Conservation (phyloP, 2,113 vertebrate genomes). For the Phalacrocorax pelagicus region DNA sequence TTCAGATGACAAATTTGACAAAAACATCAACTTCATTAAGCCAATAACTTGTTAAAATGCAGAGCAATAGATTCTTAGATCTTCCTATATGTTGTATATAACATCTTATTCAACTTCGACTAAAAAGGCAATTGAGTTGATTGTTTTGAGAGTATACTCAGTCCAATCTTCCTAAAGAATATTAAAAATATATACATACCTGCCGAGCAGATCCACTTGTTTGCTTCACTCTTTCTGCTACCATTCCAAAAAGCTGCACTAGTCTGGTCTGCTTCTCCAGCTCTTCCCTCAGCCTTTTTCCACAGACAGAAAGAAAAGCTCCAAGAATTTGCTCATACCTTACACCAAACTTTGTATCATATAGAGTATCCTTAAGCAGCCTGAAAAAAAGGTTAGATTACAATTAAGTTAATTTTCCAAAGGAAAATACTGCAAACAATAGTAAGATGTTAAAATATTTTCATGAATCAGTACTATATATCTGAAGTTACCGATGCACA, state of each 20-base stretch:
- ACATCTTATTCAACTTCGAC: not conserved
- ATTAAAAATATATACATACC: slow-evolving; percentile 68
- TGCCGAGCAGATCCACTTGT: slow-evolving; percentile 88
- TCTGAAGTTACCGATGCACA: not conserved
- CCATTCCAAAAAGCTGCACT: slow-evolving; percentile 87
- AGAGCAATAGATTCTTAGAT: not conserved
- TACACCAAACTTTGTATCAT: slow-evolving; percentile 86
- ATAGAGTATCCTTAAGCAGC: slow-evolving; percentile 93
- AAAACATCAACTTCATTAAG: not conserved
- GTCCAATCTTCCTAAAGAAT: not conserved
- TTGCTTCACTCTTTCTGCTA: slow-evolving; percentile 92
- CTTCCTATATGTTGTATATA: not conserved
- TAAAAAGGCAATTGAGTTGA: not conserved
- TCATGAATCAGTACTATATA: not conserved
- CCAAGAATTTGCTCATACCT: slow-evolving; percentile 90
- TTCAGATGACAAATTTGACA: not conserved
- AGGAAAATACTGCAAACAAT: not conserved
- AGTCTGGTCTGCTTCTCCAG: slow-evolving; percentile 90
- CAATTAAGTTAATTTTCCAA: not conserved
- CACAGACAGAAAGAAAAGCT: slow-evolving; percentile 89
- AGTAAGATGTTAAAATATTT: not conserved
- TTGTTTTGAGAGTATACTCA: not conserved
- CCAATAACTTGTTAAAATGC: not conserved
- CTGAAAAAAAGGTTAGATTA: slow-evolving; percentile 70
- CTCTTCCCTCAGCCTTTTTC: slow-evolving; percentile 85